phyloP scores from a whole-genome alignment of 2,113 vertebrate species.

The Vulpes vulpes region DNA sequence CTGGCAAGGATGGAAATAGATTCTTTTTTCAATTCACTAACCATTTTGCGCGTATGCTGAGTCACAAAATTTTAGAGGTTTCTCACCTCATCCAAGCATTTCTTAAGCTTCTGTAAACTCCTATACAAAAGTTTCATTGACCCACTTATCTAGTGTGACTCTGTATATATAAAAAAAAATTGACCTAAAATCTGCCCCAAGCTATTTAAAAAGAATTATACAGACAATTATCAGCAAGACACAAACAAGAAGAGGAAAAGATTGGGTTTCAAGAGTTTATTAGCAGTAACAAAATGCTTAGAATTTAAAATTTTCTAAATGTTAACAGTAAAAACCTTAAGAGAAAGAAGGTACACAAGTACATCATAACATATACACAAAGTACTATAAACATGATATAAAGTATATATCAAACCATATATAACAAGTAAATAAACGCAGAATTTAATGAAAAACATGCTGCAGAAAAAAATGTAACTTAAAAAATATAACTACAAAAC shows the following conservation, averaged over 20 bases:
- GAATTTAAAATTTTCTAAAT: constrained; percentile 45
- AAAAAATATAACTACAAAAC: constrained; percentile 37
- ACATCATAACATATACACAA: background rate
- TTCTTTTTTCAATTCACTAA: background rate
- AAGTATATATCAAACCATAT: background rate
- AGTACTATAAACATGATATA: background rate
- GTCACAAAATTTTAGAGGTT: background rate
- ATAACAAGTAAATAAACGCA: background rate
- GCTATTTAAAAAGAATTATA: constrained; percentile 19
- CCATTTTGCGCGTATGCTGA: background rate
- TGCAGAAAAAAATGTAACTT: background rate
- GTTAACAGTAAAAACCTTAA: constrained; percentile 35
- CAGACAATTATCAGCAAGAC: constrained; percentile 28
- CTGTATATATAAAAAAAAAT: constrained; percentile 43
- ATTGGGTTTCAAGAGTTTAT: constrained; percentile 12
- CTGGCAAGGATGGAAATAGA: background rate
- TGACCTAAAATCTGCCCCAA: background rate
- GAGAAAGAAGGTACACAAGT: constrained; percentile 15
- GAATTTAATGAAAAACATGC: constrained; percentile 44
- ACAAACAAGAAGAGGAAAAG: constrained; percentile 56
- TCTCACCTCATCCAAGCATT: background rate
- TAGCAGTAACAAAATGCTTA: constrained; percentile 24
- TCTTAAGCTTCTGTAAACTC: background rate
- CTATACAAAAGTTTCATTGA: background rate
- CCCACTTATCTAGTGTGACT: background rate